Percentiles rank a stretch among this genome's conserved stretches.
These are phyloP conservation scores for Eulimnadia texana DNA, from an alignment of 1,140 invertebrate species.

Conservation along the genomic window DNA sequence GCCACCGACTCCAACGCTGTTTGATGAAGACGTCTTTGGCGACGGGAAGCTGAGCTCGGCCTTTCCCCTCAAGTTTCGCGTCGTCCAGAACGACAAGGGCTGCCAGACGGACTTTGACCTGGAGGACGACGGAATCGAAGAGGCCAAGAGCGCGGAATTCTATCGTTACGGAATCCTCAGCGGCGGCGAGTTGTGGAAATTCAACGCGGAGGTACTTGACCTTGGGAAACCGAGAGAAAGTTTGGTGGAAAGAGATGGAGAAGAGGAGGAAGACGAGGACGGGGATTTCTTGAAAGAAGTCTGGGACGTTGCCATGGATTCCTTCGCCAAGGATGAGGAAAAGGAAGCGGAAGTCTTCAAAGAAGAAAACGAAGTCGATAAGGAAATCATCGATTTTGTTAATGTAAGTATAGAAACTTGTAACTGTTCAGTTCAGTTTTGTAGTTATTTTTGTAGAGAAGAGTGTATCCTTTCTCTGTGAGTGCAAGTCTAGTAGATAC, in stretches of 20 bases:
- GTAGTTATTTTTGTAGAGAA: too few species aligned
- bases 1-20: not conserved
- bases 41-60: slow-evolving; percentile 23
- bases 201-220: not conserved
- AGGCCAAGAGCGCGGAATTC: not conserved
- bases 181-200: slow-evolving; percentile 4
- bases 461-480: too few species aligned
- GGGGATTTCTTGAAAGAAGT: slow-evolving; percentile 7
- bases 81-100: slow-evolving; percentile 39
- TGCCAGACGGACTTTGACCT: slow-evolving; percentile 34
- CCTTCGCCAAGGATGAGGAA: slow-evolving; percentile 10
- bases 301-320: slow-evolving; percentile 1
- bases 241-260: slow-evolving; percentile 9
- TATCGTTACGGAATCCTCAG: not conserved
- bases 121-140: not conserved
- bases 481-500: too few species aligned
- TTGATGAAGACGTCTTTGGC: not conserved
- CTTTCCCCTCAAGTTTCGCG: slow-evolving; percentile 36
- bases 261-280: not conserved
- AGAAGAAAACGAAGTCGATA: not conserved
- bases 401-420: not conserved
- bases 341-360: slow-evolving; percentile 11
- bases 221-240: slow-evolving; percentile 3
- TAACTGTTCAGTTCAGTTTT: too few species aligned
- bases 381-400: not conserved